Evolutionary conservation across 2,113 vertebrate species (phyloP), one percentile per base, ranked within the genome.

Genomic region (Diadophis punctatus): DNA sequence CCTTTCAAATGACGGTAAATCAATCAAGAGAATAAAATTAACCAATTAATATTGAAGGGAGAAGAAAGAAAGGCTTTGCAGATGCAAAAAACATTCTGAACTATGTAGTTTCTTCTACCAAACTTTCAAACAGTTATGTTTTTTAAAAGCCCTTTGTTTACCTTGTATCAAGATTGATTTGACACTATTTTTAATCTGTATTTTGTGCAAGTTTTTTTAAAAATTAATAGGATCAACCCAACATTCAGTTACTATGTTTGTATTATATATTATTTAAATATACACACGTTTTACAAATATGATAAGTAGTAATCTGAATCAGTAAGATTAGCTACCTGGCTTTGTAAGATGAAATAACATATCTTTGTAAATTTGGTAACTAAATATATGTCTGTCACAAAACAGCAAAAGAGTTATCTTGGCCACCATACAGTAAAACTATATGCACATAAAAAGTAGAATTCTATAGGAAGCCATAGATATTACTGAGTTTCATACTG

Each of bases 181-280:
- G 89, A 96, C 94, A 94, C 94, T 94, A 92, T 93, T 94, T 96
- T 95, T 94, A 95, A 96, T 95, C 91, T 96, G 93, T 94, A 94
- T 84, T 51, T 96, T 97, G 97, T 97, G 96, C 96, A 97, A 97
- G 96, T 95, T 95, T 93, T 97, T 97, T 96, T 95, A 80, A 43
- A 80, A 80, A 74, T 96, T 96, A 95, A 95, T 96, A 96, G 96
- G 96, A 96, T 97, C 96, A 97, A 97, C 96, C 96, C 97, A 97
- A 96, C 96, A 96, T 96, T 95, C 87, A 89, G 39, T 93, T 86
- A 90, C 92, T 91, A 16, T 84, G 52, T 95, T 96, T 93, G 96
- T 96, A 96, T 95, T 96, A 96, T 97, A 97, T 97, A 97, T 97
- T 97, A 96, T 97, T 96, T 93, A 93, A 93, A 93, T 93, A 93